Evolutionary conservation across 1,140 invertebrate genomes (phyloP).

Genomic region (Chrysomallon squamiferum): DNA sequence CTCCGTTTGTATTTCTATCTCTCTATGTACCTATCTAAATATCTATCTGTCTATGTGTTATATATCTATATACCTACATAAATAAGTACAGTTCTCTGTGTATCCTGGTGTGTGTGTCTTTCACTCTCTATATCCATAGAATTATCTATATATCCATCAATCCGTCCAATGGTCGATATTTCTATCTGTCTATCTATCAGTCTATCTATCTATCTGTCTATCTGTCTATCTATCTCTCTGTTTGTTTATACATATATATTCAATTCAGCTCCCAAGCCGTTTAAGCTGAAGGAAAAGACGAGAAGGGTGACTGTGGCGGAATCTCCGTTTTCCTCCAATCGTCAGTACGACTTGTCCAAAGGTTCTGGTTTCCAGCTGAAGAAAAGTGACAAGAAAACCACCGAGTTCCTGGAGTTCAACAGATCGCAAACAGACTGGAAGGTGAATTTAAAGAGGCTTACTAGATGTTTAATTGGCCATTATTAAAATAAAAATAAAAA

Average conservation of each 20-base stretch:
- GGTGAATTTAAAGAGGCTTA: too few species aligned
- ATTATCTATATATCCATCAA: neutral
- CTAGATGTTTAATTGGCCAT: too few species aligned
- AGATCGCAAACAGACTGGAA: conserved; percentile 16
- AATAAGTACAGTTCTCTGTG: neutral
- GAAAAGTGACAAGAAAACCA: conserved; percentile 27
- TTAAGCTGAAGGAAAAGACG: conserved; percentile 25
- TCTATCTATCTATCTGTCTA: too few species aligned
- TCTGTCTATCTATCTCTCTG: too few species aligned
- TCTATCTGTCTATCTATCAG: too few species aligned
- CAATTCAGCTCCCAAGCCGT: conserved; percentile 24
- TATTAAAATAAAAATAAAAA: too few species aligned
- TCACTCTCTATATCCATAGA: neutral
- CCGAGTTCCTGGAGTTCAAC: conserved; percentile 30
- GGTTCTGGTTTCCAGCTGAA: conserved; percentile 21
- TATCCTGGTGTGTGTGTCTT: neutral
- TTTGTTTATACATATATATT: too few species aligned
- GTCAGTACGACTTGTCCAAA: conserved; percentile 21
- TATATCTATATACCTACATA: neutral
- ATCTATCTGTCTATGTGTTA: neutral
- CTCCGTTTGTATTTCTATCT: too few species aligned
- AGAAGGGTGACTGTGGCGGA: conserved; percentile 11
- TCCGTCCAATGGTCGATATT: too few species aligned
- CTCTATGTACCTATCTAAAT: too few species aligned
- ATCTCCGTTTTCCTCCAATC: conserved; percentile 27